Conservation (phyloP, 2,888 invertebrate species). For the Magallana nippona region DNA sequence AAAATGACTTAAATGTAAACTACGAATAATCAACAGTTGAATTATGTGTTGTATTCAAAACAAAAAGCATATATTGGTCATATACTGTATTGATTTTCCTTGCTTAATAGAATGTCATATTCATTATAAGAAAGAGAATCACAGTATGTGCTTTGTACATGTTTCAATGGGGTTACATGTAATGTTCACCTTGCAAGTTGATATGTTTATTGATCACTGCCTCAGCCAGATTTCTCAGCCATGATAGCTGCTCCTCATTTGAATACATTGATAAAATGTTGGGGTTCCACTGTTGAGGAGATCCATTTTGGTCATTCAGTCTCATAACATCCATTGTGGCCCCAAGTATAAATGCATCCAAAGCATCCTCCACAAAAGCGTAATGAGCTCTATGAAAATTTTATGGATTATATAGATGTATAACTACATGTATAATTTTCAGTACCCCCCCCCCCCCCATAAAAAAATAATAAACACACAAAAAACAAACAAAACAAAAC, state of each 20-base stretch:
- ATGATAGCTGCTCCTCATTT: not conserved
- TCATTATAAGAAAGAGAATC: too few species aligned
- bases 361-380: conserved; percentile 46
- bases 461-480: not conserved
- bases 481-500: not conserved
- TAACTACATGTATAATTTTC: too few species aligned
- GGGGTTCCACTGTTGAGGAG: not conserved
- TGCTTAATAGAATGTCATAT: too few species aligned
- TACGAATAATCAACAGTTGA: too few species aligned
- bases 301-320: not conserved
- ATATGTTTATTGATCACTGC: not conserved
- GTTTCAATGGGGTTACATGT: too few species aligned
- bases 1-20: too few species aligned
- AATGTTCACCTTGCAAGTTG: conserved; percentile 8
- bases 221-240: not conserved
- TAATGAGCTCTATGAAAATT: conserved; percentile 39
- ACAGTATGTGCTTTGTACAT: too few species aligned
- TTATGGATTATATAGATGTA: too few species aligned
- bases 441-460: not conserved
- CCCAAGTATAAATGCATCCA: conserved; percentile 49
- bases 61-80: too few species aligned
- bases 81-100: too few species aligned
- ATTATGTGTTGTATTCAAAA: too few species aligned
- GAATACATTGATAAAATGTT: not conserved
- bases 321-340: conserved; percentile 43